A percentile compares a stretch with the other conserved stretches of the same genome.
These are phyloP conservation scores for Melanaphis sacchari DNA, from an alignment of 1,140 invertebrate genomes.

Conservation along the genomic window DNA sequence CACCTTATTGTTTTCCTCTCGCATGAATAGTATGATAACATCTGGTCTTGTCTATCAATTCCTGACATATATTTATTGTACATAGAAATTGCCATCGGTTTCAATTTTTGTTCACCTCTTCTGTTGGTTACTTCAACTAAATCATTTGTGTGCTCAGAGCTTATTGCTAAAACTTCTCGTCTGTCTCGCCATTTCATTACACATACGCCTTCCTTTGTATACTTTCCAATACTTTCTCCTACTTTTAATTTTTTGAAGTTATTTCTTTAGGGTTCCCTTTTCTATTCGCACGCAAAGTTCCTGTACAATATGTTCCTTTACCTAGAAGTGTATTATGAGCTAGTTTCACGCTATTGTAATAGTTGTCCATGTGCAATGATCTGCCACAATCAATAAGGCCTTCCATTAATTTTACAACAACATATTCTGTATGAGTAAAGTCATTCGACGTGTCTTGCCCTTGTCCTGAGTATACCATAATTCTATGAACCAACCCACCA, in stretches of 20 bases:
- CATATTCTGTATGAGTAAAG: no score
- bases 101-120: no score
- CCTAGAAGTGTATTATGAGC: no score
- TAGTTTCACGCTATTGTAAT: no score
- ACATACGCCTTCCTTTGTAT: conserved; percentile 2
- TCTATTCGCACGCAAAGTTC: no score
- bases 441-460: no score
- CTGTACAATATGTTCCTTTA: no score
- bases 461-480: no score
- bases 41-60: not conserved
- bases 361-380: no score
- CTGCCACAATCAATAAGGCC: no score
- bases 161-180: conserved; percentile 61
- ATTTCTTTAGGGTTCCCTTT: not conserved
- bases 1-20: not conserved
- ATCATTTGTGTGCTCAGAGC: conserved; percentile 58
- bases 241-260: not conserved
- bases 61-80: not conserved
- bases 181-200: conserved; percentile 63
- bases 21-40: not conserved
- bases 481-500: no score
- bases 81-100: not conserved
- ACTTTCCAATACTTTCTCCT: conserved; percentile 31
- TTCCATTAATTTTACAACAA: no score
- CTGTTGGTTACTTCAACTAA: not conserved